Evolutionary conservation across 2,113 vertebrate genomes (phyloP).

Genomic region (Rhombomys opimus): DNA sequence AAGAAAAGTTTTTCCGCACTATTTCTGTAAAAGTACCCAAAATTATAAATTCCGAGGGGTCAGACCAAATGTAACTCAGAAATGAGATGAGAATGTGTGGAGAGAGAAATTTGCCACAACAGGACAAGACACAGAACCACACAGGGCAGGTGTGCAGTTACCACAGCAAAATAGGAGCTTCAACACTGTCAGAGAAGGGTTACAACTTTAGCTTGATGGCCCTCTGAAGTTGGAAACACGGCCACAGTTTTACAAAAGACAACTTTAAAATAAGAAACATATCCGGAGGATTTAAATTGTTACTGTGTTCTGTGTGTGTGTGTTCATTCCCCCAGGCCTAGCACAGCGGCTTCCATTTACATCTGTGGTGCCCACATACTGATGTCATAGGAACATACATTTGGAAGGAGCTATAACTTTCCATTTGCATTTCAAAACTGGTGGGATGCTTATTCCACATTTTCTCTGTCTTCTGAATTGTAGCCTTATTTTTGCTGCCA

Average conservation of each 20-base stretch:
- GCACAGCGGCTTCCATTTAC: background rate
- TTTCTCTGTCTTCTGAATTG: background rate
- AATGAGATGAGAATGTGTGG: background rate
- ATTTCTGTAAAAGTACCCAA: background rate
- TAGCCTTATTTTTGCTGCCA: background rate
- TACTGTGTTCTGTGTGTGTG: background rate
- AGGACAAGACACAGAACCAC: background rate
- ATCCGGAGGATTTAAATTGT: background rate
- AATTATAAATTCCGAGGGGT: background rate
- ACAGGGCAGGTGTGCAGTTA: accelerated
- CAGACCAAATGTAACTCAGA: background rate
- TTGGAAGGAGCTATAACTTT: background rate
- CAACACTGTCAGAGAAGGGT: background rate
- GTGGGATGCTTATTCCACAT: background rate
- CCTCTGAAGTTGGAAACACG: background rate
- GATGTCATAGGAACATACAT: background rate
- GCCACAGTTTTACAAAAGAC: background rate
- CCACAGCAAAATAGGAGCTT: background rate
- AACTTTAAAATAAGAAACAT: background rate
- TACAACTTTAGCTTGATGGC: background rate
- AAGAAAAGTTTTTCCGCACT: slow-evolving; percentile 33
- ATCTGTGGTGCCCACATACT: background rate
- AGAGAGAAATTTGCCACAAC: background rate
- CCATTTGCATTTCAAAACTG: slow-evolving; percentile 18
- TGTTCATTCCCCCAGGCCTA: background rate